Evolutionary conservation across 2,888 invertebrate genomes (phyloP).

Genomic region (Drosophila villosipedis): DNA sequence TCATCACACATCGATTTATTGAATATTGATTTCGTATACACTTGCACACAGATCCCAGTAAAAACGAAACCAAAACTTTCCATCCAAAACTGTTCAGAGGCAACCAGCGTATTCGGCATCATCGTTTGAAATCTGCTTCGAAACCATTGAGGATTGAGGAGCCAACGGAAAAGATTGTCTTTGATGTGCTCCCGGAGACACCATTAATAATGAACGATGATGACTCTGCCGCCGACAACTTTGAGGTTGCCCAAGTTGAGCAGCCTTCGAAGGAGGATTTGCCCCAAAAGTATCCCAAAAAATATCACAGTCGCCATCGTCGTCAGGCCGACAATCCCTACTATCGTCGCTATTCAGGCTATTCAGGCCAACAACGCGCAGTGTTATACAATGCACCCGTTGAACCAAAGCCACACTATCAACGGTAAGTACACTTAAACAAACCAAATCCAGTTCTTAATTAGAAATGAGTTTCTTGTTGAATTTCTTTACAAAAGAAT

Average conservation of each 20-base stretch:
- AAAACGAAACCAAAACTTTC: slow-evolving; percentile 50
- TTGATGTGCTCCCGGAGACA: slow-evolving; percentile 78
- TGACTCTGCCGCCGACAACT: slow-evolving; percentile 48
- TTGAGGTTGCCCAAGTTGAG: slow-evolving; percentile 63
- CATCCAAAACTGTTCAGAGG: slow-evolving; percentile 61
- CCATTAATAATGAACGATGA: slow-evolving; percentile 62
- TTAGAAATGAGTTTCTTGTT: neutral
- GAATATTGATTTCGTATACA: neutral
- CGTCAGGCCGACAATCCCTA: slow-evolving; percentile 60
- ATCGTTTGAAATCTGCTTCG: slow-evolving; percentile 43
- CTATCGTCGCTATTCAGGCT: neutral
- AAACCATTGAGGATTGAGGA: slow-evolving; percentile 26
- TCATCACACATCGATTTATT: too few relatives aligned
- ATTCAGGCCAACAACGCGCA: neutral
- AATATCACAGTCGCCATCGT: slow-evolving; percentile 73
- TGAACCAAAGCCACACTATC: neutral
- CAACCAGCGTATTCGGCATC: slow-evolving; percentile 59
- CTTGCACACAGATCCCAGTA: slow-evolving; percentile 61
- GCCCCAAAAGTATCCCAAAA: slow-evolving; percentile 75
- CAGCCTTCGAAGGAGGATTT: slow-evolving; percentile 56
- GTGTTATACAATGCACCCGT: slow-evolving; percentile 29
- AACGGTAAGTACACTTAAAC: slow-evolving; percentile 20
- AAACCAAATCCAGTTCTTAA: neutral
- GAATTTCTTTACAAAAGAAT: neutral
- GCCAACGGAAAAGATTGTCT: slow-evolving; percentile 73